These are phyloP conservation scores for Folsomia candida DNA, from an alignment of 2,888 invertebrate genomes.

Conservation along the genomic window DNA sequence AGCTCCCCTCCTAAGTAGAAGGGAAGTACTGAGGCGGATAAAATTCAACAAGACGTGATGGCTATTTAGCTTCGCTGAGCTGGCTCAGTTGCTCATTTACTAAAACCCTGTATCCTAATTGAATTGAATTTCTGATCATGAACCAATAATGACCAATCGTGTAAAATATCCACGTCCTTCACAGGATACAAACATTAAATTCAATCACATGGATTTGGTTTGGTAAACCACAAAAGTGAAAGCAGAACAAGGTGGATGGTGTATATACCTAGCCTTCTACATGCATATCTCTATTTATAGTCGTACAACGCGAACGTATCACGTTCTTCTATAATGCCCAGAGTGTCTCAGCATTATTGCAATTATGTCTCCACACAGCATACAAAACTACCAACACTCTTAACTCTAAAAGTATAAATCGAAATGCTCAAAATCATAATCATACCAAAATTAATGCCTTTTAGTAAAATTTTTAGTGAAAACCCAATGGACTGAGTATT, in stretches of 20 bases:
- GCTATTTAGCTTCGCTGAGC: constrained; percentile 15
- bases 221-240: neutral
- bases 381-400: too few species aligned
- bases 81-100: constrained; percentile 41
- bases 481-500: neutral
- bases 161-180: constrained; percentile 34
- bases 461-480: neutral
- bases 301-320: too few species aligned
- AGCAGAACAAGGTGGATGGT: neutral
- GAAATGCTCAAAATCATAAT: neutral
- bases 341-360: too few species aligned
- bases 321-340: too few species aligned
- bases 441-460: neutral
- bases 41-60: constrained; percentile 19
- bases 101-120: constrained; percentile 35
- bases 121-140: constrained; percentile 39
- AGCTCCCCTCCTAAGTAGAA: too few species aligned
- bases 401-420: too few species aligned
- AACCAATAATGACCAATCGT: constrained; percentile 34
- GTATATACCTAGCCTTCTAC: too few species aligned
- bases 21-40: constrained; percentile 12
- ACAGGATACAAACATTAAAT: neutral
- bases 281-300: too few species aligned
- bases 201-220: neutral
- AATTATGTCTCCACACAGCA: too few species aligned